Evolutionary conservation across 2,888 invertebrate genomes (phyloP), one percentile per base, ranked within the genome.

Genomic region (Monopis laevigella): DNA sequence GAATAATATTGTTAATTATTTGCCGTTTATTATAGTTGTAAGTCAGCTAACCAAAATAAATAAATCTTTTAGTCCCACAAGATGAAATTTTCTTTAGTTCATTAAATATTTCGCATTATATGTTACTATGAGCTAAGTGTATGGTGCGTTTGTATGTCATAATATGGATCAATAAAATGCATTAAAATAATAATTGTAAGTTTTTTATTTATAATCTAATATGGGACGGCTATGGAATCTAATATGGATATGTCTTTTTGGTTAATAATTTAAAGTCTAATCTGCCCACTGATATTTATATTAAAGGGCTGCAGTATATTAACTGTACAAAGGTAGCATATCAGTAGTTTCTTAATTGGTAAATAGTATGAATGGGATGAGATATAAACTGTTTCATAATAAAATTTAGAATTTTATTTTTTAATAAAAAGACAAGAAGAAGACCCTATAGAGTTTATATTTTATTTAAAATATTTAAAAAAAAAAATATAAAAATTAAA

Each of bases 251-350:
- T n/a, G 83, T 83, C 84, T 83, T 87, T 83, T 83, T 78, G 84
- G 50, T 49, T 24, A 53, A 69, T 71, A 71, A 83, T 87, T 72
- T 82, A 83, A 87, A 73, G 83, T 88, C 77, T 74, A 67, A 77
- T 84, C 88, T 89, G 88, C 88, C 85, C 88, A 84, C 83, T 89
- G 89, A 86, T 59, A 43, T 43, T 47, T 50, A 48, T 58, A 65
- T 86, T 88, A 72, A 89, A 89, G 85, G 85, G 88, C 88, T 85
- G 88, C 88, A 84, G 87, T 88, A 88, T 83, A 62, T 81, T 88
- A 82, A 88, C 86, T 84, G 87, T 88, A 84, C 87, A 82, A 88
- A 88, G 87, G 88, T 88, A 89, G 87, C 88, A 87, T 87, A 88
- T 69, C 62, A 70, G 52, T 89, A 85, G 88, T 86, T 84, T 87